phyloP scores from a whole-genome alignment of 2,113 vertebrate species.

The Carollia perspicillata region DNA sequence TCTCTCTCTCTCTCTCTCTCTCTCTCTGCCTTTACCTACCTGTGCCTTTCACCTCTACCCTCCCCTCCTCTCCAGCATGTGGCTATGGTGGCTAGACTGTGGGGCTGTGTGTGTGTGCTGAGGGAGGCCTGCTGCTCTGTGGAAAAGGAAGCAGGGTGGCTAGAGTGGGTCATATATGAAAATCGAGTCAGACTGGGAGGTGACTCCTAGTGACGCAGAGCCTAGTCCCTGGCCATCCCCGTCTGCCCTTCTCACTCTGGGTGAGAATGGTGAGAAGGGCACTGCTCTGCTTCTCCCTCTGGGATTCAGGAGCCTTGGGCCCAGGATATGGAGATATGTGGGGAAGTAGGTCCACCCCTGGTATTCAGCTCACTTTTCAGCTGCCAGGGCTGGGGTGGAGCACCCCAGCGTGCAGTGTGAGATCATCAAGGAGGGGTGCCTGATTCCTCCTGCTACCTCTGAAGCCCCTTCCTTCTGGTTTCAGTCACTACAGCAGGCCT shows the following conservation, averaged over 20 bases:
- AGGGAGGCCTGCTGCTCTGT: not conserved
- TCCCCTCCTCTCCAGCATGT: not conserved
- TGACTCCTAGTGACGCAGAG: not conserved
- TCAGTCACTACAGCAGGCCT: fast-evolving
- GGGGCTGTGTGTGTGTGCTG: not conserved
- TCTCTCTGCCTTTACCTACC: not conserved
- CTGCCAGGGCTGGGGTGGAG: not conserved
- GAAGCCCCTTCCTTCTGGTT: not conserved
- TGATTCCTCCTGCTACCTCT: not conserved
- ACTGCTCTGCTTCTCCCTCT: not conserved
- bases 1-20: not conserved
- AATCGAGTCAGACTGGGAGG: not conserved
- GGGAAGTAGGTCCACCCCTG: not conserved
- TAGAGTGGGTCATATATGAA: not conserved
- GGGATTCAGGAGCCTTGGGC: not conserved
- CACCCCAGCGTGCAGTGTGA: not conserved
- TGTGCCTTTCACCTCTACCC: not conserved
- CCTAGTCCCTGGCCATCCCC: not conserved
- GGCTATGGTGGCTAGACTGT: not conserved
- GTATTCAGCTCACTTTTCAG: not conserved
- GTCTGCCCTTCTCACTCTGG: not conserved
- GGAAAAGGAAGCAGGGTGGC: not conserved
- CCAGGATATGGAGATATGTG: not conserved
- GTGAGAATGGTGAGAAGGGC: too few relatives aligned
- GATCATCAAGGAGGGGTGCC: not conserved